Base-by-base conservation (phyloP, 2,113 vertebrate genomes). In the Tauraco erythrolophus region DNA sequence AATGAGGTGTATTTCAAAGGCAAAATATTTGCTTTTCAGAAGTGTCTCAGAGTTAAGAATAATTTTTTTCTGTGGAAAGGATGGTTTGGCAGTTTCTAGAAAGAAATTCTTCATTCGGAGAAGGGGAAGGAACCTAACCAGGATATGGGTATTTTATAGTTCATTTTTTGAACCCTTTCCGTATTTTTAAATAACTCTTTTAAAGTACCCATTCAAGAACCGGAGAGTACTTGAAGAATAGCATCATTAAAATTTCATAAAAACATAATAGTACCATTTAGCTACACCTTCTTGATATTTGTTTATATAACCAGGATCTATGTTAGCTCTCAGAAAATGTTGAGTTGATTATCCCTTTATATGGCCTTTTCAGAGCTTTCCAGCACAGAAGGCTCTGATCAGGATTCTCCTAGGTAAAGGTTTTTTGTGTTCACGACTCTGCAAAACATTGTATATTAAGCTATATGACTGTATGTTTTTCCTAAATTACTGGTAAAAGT, bases 11-110 rank as follows among this genome's bases (percentile, higher is more conserved):
- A 89, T 93, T 95, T 94, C 94, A 86, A 88, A 96, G 68, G 82
- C 92, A 97, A 97, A 94, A 94, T 96, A 96, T 96, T 97, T 97
- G 91, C 45, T 94, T 76, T 86, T 92, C 75, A 86, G 58, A 92
- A 91, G 80, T 76, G 58, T 64, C 69, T 92, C 35, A 39, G 51
- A 89, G 51, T 83, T 84, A 58, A 94, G 84, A 51, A 84, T 91
- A 72, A 10, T 56, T 46, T 64, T 41, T 53, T 57, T 7, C 65
- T 89, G 87, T 62, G 31, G 57, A 61, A 89, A 93, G 57, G 31
- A 65, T 10, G 6, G 41, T 65, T 91, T 82, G 41, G 77, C 57
- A 76, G 25, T 94, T 96, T 96, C 92, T 91, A 92, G 94, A 92
- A 94, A 86, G 69, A 91, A 84, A 31, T 60, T 48, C 51, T 76